phyloP scores from a whole-genome alignment of 2,797 vertebrate species.

The Nyctibius grandis region DNA sequence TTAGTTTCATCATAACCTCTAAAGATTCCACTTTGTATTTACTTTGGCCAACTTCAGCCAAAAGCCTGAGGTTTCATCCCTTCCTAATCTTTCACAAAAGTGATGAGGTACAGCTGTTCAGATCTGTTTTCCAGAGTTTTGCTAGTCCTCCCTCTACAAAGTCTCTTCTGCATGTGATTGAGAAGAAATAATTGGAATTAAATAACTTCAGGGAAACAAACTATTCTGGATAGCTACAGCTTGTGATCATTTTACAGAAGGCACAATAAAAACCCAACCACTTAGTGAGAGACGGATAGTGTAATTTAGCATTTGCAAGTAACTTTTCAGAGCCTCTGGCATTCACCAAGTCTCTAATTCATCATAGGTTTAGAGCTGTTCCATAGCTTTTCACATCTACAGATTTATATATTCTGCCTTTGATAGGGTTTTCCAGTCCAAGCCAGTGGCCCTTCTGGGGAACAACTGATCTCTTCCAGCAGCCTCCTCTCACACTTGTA shows the following conservation, averaged over 20 bases:
- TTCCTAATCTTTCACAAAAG: neutral
- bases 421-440: neutral
- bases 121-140: conserved; percentile 3
- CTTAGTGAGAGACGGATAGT: neutral
- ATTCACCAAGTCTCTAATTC: neutral
- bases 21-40: neutral
- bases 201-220: neutral
- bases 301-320: neutral
- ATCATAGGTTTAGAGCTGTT: neutral
- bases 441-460: neutral
- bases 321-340: neutral
- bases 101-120: conserved; percentile 30
- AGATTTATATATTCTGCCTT: neutral
- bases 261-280: neutral
- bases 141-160: neutral
- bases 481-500: neutral
- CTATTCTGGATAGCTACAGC: neutral
- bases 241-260: neutral
- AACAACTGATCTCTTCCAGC: neutral
- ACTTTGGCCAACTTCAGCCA: conserved; percentile 7
- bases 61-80: neutral
- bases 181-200: conserved; percentile 4
- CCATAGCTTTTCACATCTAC: neutral
- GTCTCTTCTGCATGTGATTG: neutral
- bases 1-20: neutral